phyloP scores from a whole-genome alignment of 2,797 vertebrate species.

The Adrianichthys oophorus region DNA sequence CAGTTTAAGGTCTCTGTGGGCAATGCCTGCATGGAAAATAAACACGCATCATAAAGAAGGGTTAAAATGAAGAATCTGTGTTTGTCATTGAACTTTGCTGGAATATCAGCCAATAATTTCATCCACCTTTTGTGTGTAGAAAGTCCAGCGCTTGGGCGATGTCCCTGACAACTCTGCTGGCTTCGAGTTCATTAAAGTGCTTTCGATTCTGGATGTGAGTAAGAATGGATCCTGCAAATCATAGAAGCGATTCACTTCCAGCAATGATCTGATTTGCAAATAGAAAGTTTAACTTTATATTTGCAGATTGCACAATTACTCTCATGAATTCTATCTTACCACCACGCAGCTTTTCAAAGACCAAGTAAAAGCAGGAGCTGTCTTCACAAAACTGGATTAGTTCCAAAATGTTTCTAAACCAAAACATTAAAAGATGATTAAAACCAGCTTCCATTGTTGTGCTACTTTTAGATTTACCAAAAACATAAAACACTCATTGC shows the following conservation, averaged over 20 bases:
- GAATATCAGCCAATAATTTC: background rate
- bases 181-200: slow-evolving; percentile 94
- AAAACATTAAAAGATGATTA: slow-evolving; percentile 35
- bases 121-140: slow-evolving; percentile 93
- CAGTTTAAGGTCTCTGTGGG: slow-evolving; percentile 94
- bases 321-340: slow-evolving; percentile 72
- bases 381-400: slow-evolving; percentile 98
- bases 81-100: background rate
- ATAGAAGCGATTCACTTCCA: too few species aligned
- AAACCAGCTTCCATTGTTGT: background rate
- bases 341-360: slow-evolving; percentile 96
- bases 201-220: slow-evolving; percentile 93
- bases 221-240: slow-evolving; percentile 86
- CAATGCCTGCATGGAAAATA: slow-evolving; percentile 83
- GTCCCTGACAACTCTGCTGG: slow-evolving; percentile 92
- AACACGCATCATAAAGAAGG: background rate
- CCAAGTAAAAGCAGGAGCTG: slow-evolving; percentile 90
- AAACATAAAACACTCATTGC: slow-evolving; percentile 29
- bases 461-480: background rate
- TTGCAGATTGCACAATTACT: background rate
- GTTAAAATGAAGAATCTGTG: background rate
- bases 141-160: slow-evolving; percentile 92
- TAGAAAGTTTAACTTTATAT: background rate
- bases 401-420: slow-evolving; percentile 93
- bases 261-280: background rate